phyloP scores from a whole-genome alignment of 2,113 vertebrate species.

The Conger conger region DNA sequence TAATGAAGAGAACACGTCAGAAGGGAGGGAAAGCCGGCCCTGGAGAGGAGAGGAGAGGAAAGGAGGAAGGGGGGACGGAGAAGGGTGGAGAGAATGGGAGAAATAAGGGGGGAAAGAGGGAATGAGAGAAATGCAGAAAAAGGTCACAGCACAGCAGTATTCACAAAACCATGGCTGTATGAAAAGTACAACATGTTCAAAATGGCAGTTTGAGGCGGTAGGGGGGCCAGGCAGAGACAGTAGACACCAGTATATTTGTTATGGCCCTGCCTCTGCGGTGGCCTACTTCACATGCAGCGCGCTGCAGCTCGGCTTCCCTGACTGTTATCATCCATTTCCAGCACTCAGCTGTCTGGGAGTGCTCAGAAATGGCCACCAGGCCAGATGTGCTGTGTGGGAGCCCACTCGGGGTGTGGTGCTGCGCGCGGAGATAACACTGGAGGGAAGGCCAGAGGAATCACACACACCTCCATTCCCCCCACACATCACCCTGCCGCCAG shows the following conservation, averaged over 20 bases:
- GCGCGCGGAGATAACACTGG: not conserved
- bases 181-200: not conserved
- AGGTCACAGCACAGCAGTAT: not conserved
- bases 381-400: too few relatives aligned
- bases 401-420: not conserved
- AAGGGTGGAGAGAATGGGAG: not conserved
- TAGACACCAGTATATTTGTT: not conserved
- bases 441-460: not conserved
- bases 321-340: not conserved
- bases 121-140: not conserved
- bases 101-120: conserved; percentile 6
- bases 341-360: not conserved
- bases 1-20: conserved; percentile 73
- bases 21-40: conserved; percentile 60
- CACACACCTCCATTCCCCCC: not conserved
- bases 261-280: not conserved
- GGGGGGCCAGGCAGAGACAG: not conserved
- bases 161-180: not conserved
- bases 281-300: not conserved
- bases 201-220: not conserved
- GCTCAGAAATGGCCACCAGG: too few relatives aligned
- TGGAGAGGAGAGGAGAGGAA: conserved; percentile 45
- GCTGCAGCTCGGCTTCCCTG: not conserved
- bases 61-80: conserved; percentile 10
- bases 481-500: not conserved